Base-by-base conservation (phyloP, 2,888 invertebrate species). In the Synergus gifuensis region DNA sequence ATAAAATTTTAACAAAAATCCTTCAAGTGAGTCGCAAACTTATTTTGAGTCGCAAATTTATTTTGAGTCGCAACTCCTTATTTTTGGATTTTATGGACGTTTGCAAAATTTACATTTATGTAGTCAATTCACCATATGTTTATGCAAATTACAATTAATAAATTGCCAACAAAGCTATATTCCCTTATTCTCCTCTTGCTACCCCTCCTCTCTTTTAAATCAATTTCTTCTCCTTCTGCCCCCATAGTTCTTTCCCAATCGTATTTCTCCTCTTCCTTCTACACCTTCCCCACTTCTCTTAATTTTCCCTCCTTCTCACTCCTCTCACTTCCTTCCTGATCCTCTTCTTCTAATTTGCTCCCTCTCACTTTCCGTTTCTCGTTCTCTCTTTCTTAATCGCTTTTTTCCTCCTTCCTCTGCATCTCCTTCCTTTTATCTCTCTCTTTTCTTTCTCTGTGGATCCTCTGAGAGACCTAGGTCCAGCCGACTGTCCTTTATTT, bases 401-500 rank as follows among this genome's bases (percentile, higher is more conserved):
- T 62, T 58, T 54, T 78, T 77, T 63, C 80, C 67, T 80, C 54
- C 78, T 79, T 63, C 79, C 49, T 79, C 78, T 76, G 69, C 63
- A 82, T 80, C 81, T 82, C 81, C 79, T 58, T 40, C 63, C 67
- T 79, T 46, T 83, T 84, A 78, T 79, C 78, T 81, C 84, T 83
- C 82, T 84, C 83, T 82, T 12, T 83, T 79, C 80, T 77, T 81
- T 83, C 84, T 67, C 66, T 81, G 81, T 76, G 42, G 76, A 81
- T 83, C 79, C 82, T 79, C 84, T 79, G 84, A 82, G 79, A 78
- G 82, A 81, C 78, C 79, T 73, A 54, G 82, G 82, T 83, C 80
- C 84, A 84, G 82, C 86, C 86, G 88, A 87, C 88, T 88, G 88
- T 89, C 88, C 89, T 90, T 91, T 90, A 91, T 91, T 91, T 91